Base-by-base conservation (phyloP, 2,888 invertebrate genomes). In the Trachelus iudaicus region DNA sequence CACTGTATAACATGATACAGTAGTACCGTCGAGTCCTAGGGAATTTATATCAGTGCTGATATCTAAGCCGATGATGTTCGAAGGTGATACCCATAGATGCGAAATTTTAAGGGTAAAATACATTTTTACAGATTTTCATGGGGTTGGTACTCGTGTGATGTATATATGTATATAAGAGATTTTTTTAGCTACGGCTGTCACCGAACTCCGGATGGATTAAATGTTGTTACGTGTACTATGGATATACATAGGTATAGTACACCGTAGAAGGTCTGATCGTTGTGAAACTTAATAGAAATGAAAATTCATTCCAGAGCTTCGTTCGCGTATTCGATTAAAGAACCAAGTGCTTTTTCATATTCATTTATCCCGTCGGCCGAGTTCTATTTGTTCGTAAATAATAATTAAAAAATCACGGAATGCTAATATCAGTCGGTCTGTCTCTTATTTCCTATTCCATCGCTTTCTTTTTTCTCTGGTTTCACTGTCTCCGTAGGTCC, bases 291-390 rank as follows among this genome's bases (percentile, higher is more conserved):
- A 88, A 88, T 89, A 85, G 87, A 87, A 88, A 89, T 90, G 89
- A 89, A 90, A 90, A 89, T 88, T 87, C 89, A 89, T 83, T 86
- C 82, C 83, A 82, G 81, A 85, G 83, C 77, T 56, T 81, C 81
- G 73, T 69, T 40, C 76, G 79, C 84, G 86, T 85, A 86, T 88
- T 84, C 88, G 88, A 90, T 90, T 83, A 88, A 89, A 86, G 88
- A 89, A 89, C 87, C 87, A 88, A 88, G 88, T 88, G 88, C 88
- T 89, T 89, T 89, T 90, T 90, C 88, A 89, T 89, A 89, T 89
- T 89, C 89, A 86, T 86, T 69, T 85, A 79, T 76, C 79, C 56
- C 74, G 75, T 77, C 79, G 73, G 69, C 79, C 73, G 76, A 73
- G 77, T 77, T 79, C 83, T 86, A 87, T 88, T 88, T 88, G 87